Base-by-base conservation (phyloP, 2,113 vertebrate species). In the Neolamprologus kungweensis region DNA sequence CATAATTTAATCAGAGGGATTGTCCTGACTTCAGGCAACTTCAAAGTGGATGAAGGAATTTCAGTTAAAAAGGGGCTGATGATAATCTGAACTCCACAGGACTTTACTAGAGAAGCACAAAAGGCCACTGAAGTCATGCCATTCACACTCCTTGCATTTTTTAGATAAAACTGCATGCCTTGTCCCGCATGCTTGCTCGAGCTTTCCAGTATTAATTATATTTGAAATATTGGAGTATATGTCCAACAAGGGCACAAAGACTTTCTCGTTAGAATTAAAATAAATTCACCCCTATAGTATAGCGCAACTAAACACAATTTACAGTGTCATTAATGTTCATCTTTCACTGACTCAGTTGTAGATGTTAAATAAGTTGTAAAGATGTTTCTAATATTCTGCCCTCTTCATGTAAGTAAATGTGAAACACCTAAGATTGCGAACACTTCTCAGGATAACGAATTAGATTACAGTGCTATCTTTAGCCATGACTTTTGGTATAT, bases 1-100 rank as follows among this genome's bases (percentile, higher is more conserved):
- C 78, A 35, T 50, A 87, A 81, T 88, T 71, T 16, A 86, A 88
- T 82, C 84, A 85, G 87, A 28, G 60, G 83, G 17, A 71, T 87
- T 65, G 80, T 40, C 78, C 57, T 91, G 13, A 37, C 45, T 53
- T 83, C n/a, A 37, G 40, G 81, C 47, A 35, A 65, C 86, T 83
- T 88, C 84, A 88, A 90, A 92, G 33, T 75, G 80, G 26, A 28
- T 60, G 81, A 12, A 83, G 83, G 71, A 87, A 91, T 87, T 85
- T 90, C 71, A 80, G 78, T 82, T 79, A 60, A 9, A 73, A 45
- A 86, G 58, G 28, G 12, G 45, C 40, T 26, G 88, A 93, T 87
- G 87, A 90, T 93, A 88, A 92, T 95, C 90, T 81, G 85, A 87
- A 85, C 93, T 91, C 89, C 7, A 11, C 85, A 47, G 87, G 88